Evolutionary conservation across 2,888 invertebrate genomes (phyloP).

Genomic region (Ethmia dodecea): DNA sequence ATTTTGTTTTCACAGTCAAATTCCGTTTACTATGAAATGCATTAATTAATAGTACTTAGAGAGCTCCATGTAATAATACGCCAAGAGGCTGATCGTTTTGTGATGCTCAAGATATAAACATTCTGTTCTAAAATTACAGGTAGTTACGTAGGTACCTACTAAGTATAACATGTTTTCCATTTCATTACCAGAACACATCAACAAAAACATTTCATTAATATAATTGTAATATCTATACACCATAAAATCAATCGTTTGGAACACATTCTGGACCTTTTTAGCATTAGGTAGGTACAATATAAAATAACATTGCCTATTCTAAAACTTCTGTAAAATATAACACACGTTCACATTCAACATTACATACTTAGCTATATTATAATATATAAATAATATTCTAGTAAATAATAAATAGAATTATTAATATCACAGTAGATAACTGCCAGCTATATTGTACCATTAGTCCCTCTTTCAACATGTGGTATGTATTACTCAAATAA

Average conservation of each 20-base stretch:
- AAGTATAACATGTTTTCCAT: too few relatives aligned
- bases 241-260: constrained; percentile 62
- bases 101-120: constrained; percentile 34
- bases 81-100: constrained; percentile 38
- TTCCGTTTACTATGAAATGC: constrained; percentile 49
- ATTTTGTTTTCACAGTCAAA: constrained; percentile 38
- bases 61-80: constrained; percentile 41
- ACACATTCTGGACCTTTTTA: constrained; percentile 64
- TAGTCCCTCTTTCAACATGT: not conserved
- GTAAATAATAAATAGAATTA: constrained; percentile 71
- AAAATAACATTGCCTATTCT: constrained; percentile 60
- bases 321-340: constrained; percentile 59
- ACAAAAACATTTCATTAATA: constrained; percentile 46
- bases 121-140: constrained; percentile 10
- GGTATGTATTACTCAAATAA: too few relatives aligned
- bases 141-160: too few relatives aligned
- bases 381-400: constrained; percentile 66
- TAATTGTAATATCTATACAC: constrained; percentile 48
- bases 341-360: constrained; percentile 55
- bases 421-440: constrained; percentile 75
- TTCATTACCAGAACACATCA: constrained; percentile 34
- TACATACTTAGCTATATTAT: too few relatives aligned
- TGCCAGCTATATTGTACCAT: constrained; percentile 51
- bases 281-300: constrained; percentile 46
- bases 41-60: constrained; percentile 55